Base-by-base conservation (phyloP, 1,140 invertebrate genomes). In the Colletes latitarsis region DNA sequence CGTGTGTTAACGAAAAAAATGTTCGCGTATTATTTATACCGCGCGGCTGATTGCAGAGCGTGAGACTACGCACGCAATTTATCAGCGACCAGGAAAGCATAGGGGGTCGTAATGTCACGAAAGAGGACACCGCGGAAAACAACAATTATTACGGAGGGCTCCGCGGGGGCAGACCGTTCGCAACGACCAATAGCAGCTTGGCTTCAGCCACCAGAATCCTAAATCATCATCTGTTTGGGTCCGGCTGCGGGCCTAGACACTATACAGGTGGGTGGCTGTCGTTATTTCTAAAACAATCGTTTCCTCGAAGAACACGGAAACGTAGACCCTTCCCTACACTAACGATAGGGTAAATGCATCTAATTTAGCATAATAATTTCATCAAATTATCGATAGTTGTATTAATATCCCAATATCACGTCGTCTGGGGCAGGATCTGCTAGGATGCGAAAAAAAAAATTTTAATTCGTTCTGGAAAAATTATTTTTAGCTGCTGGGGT, bases 161-260 rank as follows among this genome's bases (percentile, higher is more conserved):
- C 21, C 84, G 91, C 41, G 90, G 89, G 53, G 90, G 89, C 39
- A 90, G 89, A 62, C 69, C 89, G 12, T 82, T 95, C 78, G 94
- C 94, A 83, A 94, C 95, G 87, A 94, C 96, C 64, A 94, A 94
- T 53, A 95, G 95, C 91, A 95, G 95, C 86, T 91, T 96, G 79
- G 95, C 95, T 82, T 96, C 96, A 78, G 96, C 96, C 73, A 96
- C 96, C 64, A 94, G 96, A 82, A 94, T 96, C 74, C 95, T 97
- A 88, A 96, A 96, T 92, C 96, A 96, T 87, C 96, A 96, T 93
- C 94, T 96, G 82, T 96, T 96, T 89, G 95, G 96, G 71, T 94
- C 94, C 87, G 91, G 94, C 71, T 94, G 93, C 86, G 92, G 94
- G 86, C 89, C 93, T 53, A 94, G 90, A 63, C 92, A 93, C 68